These are phyloP conservation scores for Nannoperca australis DNA, from an alignment of 2,797 vertebrate species.

Conservation along the genomic window DNA sequence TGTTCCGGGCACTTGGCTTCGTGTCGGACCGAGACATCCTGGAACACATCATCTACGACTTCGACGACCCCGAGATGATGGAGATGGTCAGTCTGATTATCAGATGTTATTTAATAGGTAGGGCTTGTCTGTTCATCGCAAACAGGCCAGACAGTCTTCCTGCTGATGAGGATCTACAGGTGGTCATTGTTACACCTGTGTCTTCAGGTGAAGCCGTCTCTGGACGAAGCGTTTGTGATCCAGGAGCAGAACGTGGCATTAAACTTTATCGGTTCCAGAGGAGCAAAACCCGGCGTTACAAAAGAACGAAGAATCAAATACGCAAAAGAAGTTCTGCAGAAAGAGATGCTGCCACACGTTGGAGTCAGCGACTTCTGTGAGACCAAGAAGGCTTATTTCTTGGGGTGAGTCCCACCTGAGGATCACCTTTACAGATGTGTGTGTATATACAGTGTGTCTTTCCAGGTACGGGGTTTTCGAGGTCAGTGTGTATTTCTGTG, in stretches of 20 bases:
- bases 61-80: slow-evolving; percentile 99
- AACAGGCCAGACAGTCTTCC: not conserved
- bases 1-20: slow-evolving; percentile 95
- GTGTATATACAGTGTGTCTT: not conserved
- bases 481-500: not conserved
- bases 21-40: slow-evolving; percentile 98
- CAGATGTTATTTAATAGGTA: not conserved
- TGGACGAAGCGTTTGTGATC: slow-evolving; percentile 98
- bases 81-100: slow-evolving; percentile 91
- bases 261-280: slow-evolving; percentile 98
- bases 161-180: not conserved
- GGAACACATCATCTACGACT: slow-evolving; percentile 99
- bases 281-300: slow-evolving; percentile 97
- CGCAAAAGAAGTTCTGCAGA: slow-evolving; percentile 97
- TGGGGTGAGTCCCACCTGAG: slow-evolving; percentile 87
- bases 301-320: slow-evolving; percentile 99
- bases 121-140: not conserved
- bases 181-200: not conserved
- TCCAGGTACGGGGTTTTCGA: too few species aligned
- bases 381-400: slow-evolving; percentile 98
- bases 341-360: slow-evolving; percentile 97
- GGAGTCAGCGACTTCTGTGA: slow-evolving; percentile 99
- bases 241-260: slow-evolving; percentile 98
- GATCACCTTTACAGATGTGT: not conserved
- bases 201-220: slow-evolving; percentile 94